A percentile compares a stretch with the other conserved stretches of the same genome.
phyloP scores from a whole-genome alignment of 2,113 vertebrate genomes.

The Hippopotamus amphibius region DNA sequence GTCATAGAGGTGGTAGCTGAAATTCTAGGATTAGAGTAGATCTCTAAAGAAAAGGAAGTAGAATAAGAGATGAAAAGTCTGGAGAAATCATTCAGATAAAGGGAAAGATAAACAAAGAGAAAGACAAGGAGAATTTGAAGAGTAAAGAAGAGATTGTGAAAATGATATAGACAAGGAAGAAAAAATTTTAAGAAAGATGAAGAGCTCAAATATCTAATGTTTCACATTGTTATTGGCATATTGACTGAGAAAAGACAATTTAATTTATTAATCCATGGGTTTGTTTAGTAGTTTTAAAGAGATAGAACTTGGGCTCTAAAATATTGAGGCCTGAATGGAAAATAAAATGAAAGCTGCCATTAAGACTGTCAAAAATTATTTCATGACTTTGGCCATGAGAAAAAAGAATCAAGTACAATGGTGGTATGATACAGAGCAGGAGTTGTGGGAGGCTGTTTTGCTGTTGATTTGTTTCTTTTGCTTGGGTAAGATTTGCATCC shows the following conservation, averaged over 20 bases:
- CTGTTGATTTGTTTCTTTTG: background rate
- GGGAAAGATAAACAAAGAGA: background rate
- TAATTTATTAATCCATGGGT: background rate
- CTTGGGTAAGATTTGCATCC: background rate
- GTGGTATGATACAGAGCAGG: background rate
- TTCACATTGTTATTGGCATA: background rate
- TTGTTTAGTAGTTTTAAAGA: background rate
- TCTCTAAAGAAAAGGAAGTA: background rate
- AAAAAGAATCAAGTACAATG: background rate
- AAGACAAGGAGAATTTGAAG: background rate
- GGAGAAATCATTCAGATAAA: background rate
- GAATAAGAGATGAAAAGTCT: background rate
- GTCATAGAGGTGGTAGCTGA: background rate
- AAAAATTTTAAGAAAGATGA: background rate
- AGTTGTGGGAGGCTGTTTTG: background rate
- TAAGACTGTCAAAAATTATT: slow-evolving; percentile 25
- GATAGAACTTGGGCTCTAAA: background rate
- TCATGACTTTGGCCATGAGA: background rate
- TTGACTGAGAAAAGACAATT: background rate
- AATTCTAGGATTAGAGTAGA: background rate
- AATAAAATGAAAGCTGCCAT: background rate
- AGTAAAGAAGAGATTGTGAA: background rate
- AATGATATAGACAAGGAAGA: background rate
- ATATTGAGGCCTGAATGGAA: background rate
- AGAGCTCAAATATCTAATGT: background rate